Evolutionary conservation across 2,888 invertebrate species (phyloP).

Genomic region (Tribolium freemani): DNA sequence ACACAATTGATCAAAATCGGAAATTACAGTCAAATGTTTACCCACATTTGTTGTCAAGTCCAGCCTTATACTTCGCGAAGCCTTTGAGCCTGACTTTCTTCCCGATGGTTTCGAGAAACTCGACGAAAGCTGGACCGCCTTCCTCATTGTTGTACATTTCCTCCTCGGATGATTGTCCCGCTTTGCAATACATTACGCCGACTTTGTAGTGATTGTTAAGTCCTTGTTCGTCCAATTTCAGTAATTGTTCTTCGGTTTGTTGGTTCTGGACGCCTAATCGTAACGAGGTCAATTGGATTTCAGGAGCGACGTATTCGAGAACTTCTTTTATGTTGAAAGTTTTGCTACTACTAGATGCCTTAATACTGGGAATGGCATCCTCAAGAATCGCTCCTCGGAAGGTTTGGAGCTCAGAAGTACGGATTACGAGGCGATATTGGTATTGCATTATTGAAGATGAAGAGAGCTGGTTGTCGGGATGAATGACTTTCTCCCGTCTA

Average conservation of each 20-base stretch:
- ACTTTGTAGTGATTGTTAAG: slow-evolving; percentile 93
- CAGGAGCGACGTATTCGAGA: slow-evolving; percentile 91
- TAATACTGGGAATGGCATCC: slow-evolving; percentile 85
- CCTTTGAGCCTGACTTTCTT: slow-evolving; percentile 92
- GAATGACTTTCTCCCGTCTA: slow-evolving; percentile 79
- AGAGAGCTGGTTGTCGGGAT: slow-evolving; percentile 59
- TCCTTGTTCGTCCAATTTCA: slow-evolving; percentile 94
- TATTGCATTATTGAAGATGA: slow-evolving; percentile 67
- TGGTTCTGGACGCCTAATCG: slow-evolving; percentile 75
- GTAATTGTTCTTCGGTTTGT: slow-evolving; percentile 87
- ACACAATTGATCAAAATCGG: slow-evolving; percentile 45
- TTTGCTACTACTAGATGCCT: slow-evolving; percentile 73
- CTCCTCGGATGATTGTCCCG: slow-evolving; percentile 93
- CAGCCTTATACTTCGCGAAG: slow-evolving; percentile 95
- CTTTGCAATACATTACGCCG: slow-evolving; percentile 92
- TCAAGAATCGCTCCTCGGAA: slow-evolving; percentile 91
- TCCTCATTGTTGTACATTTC: slow-evolving; percentile 99
- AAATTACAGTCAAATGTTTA: slow-evolving; percentile 30
- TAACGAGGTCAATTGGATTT: slow-evolving; percentile 82
- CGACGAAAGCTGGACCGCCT: slow-evolving; percentile 91
- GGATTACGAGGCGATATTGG: slow-evolving; percentile 89
- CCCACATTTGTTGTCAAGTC: slow-evolving; percentile 91
- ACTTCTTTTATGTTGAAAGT: slow-evolving; percentile 85
- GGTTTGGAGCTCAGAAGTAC: slow-evolving; percentile 91
- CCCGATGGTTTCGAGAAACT: slow-evolving; percentile 93